phyloP scores from a whole-genome alignment of 2,888 invertebrate genomes.

The Serrognathus titanus region DNA sequence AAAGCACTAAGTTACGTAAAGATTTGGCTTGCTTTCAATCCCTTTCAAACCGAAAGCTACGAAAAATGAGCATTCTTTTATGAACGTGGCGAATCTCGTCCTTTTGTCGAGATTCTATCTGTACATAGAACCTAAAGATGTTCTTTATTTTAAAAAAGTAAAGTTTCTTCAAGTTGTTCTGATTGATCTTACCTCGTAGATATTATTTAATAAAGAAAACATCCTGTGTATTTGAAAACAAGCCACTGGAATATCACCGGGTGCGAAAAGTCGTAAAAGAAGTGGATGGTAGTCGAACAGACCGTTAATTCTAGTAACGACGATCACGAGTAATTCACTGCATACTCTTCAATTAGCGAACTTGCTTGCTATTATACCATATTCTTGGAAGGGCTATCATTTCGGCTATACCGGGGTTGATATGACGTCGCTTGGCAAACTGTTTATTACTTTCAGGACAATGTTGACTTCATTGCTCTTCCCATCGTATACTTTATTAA shows the following conservation, averaged over 20 bases:
- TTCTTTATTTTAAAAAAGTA: too few relatives aligned
- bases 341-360: constrained; percentile 49
- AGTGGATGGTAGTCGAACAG: constrained; percentile 19
- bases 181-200: too few relatives aligned
- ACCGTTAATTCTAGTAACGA: constrained; percentile 18
- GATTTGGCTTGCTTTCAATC: too few relatives aligned
- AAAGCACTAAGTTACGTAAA: too few relatives aligned
- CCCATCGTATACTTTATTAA: constrained; percentile 7
- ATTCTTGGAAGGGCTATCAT: constrained; percentile 12
- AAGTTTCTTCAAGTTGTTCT: too few relatives aligned
- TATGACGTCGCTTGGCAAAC: constrained; percentile 13
- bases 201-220: not conserved
- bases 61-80: too few relatives aligned
- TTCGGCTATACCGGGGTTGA: constrained; percentile 12
- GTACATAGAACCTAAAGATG: too few relatives aligned
- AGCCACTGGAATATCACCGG: constrained; percentile 14
- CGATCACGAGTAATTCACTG: constrained; percentile 19
- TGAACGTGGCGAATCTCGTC: too few relatives aligned
- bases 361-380: constrained; percentile 44
- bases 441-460: constrained; percentile 19
- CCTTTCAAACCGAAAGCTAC: too few relatives aligned
- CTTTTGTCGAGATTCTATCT: too few relatives aligned
- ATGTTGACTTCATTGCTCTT: constrained; percentile 13
- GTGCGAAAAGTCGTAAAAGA: constrained; percentile 20
- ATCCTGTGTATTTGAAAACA: constrained; percentile 5